Evolutionary conservation across 2,797 vertebrate species (phyloP), one percentile per base, ranked within the genome.

Genomic region (Heliangelus exortis): DNA sequence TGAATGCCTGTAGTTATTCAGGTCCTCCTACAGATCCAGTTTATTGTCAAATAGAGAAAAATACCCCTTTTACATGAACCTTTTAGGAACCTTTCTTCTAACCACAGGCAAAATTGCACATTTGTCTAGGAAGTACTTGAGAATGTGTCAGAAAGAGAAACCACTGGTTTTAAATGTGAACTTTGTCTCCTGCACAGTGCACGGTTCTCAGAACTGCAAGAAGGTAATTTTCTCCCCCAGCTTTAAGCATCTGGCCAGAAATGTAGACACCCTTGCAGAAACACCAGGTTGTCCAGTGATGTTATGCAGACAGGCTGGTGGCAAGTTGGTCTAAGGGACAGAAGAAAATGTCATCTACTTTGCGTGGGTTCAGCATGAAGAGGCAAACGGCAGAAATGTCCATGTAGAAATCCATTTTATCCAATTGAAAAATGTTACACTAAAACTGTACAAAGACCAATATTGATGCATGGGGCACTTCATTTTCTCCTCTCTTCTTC

Each of bases 281-380:
- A 5, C 6, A 10, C 23, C 95, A 98, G 98, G 98, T 98, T 72
- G 98, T 98, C 84, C 97, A 98, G 74, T 97, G 98, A 96, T 98
- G 98, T 96, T 98, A 98, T 93, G 98, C 98, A 98, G 98, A 98
- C 90, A 98, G 98, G 96, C 97, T 97, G 76, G 98, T 98, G 98
- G 98, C 95, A 99, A 98, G 94, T 96, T 98, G 10, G 98, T 98
- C 74, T 98, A 98, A 97, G 98, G 50, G 98, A 98, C 97, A 98
- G 98, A 95, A 98, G 98, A 95, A 99, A 98, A 76, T 0, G 98
- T 98, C 57, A 98, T 98, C 96, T 98, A 98, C 96, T 98, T 98
- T 19, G 97, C 99, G 91, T 97, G 97, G 25, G 98, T 98, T 68
- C 98, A 98, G 95, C 97, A 98, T 84, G 98, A 99, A 95, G 98